Base-by-base conservation (phyloP, 2,113 vertebrate genomes). In the Australoheros scitulus region DNA sequence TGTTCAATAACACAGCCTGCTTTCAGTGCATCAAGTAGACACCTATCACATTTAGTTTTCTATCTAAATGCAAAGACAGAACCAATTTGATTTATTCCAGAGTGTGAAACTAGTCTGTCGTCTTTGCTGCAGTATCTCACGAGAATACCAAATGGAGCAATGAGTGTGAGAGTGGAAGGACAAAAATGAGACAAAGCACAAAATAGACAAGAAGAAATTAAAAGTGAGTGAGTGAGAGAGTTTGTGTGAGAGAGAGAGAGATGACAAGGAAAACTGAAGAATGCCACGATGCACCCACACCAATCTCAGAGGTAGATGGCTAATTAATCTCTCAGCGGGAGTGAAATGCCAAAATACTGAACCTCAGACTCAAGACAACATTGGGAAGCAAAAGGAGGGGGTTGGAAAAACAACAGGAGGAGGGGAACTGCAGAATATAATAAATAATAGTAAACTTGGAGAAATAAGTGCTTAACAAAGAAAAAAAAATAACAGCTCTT, bases 281-380 rank as follows among this genome's bases (percentile, higher is more conserved):
- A 84, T 83, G 83, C 43, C 88, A 81, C 7, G 70, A 90, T 83
- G 81, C 80, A 76, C 87, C 81, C 70, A 68, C 55, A 68, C 47
- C 65, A 79, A 32, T 90, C 78, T 92, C 82, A 76, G 64, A 81
- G 84, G 87, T 91, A 85, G 80, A 88, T 72, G 83, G 76, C 77
- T 89, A 92, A 93, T 93, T 93, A 91, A 89, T 93, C 84, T 89
- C 92, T 78, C 86, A 70, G 88, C 26, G 56, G 85, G 87, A 86
- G 76, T 6, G 7, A 92, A 83, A 88, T 43, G 82, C 89, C 86
- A 87, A 89, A 38, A 90, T 76, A 81, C 41, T 11, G 29, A 80
- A 57, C 60, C 79, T 60, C 76, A 84, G 76, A 85, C 78, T 57
- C 65, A 50, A 88, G 80, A 85, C 8, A 14, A 41, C 61, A 38